Evolutionary conservation across 2,797 vertebrate species (phyloP).

Genomic region (Cirrhinus molitorella): DNA sequence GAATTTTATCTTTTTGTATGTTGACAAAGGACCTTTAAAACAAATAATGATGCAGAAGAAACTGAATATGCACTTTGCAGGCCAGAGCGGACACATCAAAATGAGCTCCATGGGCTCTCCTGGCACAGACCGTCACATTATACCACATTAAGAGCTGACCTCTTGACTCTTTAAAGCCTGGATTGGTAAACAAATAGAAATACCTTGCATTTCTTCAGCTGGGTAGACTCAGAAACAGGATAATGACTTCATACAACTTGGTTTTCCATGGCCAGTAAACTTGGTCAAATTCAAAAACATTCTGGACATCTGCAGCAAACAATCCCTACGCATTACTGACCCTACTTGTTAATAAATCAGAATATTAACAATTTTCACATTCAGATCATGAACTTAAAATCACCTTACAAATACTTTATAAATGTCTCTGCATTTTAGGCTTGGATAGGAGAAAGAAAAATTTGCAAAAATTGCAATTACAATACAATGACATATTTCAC

Average conservation of each 20-base stretch:
- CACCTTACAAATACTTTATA: no score
- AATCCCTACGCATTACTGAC: not conserved
- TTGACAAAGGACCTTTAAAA: constrained; percentile 35
- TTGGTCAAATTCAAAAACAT: not conserved
- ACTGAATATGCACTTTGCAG: constrained; percentile 8
- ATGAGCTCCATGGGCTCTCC: constrained; percentile 25
- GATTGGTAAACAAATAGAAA: constrained; percentile 51
- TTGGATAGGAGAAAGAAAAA: not conserved
- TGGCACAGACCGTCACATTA: constrained; percentile 42
- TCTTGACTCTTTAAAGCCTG: constrained; percentile 41
- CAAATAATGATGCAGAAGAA: constrained; percentile 36
- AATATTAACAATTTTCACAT: not conserved
- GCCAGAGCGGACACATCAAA: constrained; percentile 19
- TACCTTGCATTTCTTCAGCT: constrained; percentile 32
- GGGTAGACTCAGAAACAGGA: constrained; percentile 24
- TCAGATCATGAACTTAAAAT: not conserved
- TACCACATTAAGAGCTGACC: constrained; percentile 43
- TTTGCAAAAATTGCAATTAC: not conserved
- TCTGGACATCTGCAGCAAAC: not conserved
- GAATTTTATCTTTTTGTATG: constrained; percentile 23
- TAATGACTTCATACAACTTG: constrained; percentile 34
- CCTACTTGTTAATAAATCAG: not conserved
- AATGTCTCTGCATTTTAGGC: not conserved
- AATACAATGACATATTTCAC: not conserved
- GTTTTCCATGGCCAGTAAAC: constrained; percentile 41